Percentiles rank a stretch among this genome's conserved stretches.
These are phyloP conservation scores for Halichondria panicea DNA, from an alignment of 37 sponge, comb jelly and placozoan genomes.

Conservation along the genomic window DNA sequence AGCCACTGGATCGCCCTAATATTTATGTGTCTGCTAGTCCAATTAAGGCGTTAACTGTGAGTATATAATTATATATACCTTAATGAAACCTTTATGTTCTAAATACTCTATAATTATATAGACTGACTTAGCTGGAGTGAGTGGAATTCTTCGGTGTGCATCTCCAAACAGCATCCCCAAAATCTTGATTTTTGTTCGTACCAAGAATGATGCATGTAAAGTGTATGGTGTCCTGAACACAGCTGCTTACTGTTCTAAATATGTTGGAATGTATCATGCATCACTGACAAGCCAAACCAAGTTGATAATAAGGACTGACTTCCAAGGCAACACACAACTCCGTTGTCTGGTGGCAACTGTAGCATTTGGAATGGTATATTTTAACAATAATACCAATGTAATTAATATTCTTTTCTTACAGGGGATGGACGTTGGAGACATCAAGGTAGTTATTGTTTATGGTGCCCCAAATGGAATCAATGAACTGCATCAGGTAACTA, in stretches of 20 bases:
- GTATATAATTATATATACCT: background rate
- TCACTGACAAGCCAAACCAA: background rate
- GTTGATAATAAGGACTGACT: background rate
- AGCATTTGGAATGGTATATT: conserved; percentile 9
- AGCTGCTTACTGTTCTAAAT: background rate
- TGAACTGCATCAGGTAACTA: conserved; percentile 15
- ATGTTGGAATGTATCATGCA: background rate
- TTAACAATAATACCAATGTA: background rate
- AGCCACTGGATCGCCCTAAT: background rate
- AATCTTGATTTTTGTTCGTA: background rate
- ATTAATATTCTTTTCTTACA: background rate
- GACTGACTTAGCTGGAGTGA: no score
- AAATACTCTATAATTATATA: background rate
- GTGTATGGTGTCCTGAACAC: background rate
- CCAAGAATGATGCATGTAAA: background rate
- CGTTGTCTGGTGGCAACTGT: conserved; percentile 7
- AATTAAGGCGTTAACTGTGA: no score
- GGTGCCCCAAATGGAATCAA: background rate
- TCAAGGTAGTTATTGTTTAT: conserved; percentile 16
- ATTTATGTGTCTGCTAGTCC: background rate
- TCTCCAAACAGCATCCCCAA: background rate
- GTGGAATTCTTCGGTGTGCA: background rate
- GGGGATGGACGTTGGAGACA: conserved; percentile 18
- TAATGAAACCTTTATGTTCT: background rate
- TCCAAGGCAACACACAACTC: background rate